phyloP scores from a whole-genome alignment of 2,888 invertebrate genomes.

The Phaonia tiefii region DNA sequence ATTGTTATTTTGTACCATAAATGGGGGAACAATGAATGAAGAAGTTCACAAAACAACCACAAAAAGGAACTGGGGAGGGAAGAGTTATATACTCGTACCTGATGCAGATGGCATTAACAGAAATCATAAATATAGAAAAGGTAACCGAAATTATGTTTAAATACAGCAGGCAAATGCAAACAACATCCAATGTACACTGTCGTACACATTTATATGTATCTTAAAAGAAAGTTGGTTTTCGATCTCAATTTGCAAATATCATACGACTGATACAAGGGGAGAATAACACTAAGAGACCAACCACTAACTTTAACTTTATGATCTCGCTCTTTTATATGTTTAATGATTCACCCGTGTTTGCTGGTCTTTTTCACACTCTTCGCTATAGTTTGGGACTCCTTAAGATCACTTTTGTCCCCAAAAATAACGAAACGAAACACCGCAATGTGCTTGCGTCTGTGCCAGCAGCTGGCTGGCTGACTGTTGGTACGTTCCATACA shows the following conservation, averaged over 20 bases:
- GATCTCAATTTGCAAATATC: constrained; percentile 23
- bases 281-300: constrained; percentile 5
- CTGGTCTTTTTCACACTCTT: no score
- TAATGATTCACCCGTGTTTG: neutral
- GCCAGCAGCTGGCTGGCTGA: neutral
- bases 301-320: constrained; percentile 25
- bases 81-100: no score
- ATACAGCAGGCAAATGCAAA: neutral
- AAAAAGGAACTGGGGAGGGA: no score
- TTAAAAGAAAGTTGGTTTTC: constrained; percentile 23
- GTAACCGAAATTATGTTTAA: constrained; percentile 34
- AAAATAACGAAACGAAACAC: neutral
- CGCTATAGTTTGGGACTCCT: no score
- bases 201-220: neutral
- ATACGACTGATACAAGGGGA: constrained; percentile 2
- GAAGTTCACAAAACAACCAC: no score
- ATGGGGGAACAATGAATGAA: no score
- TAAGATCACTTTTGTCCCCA: constrained; percentile 24
- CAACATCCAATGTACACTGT: neutral
- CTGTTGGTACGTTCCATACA: constrained; percentile 7
- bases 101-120: constrained; percentile 22
- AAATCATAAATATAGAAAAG: constrained; percentile 33
- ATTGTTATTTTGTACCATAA: neutral
- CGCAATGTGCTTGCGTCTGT: neutral
- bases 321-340: constrained; percentile 5